Conservation (phyloP, 2,888 invertebrate genomes). For the Drosophila rubida region DNA sequence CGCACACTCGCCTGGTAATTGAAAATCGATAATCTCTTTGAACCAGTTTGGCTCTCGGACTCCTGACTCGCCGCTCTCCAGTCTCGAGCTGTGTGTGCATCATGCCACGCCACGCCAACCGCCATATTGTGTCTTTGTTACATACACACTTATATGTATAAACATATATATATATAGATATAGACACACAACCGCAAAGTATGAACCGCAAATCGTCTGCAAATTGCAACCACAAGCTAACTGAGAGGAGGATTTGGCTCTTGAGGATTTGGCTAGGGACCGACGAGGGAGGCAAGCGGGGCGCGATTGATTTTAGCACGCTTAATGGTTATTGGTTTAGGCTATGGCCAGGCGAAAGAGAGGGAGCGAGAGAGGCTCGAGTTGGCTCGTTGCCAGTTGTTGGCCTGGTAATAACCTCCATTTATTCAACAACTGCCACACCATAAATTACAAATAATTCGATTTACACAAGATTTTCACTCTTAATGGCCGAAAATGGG, state of each 20-base stretch:
- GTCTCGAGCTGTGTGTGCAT: too few relatives aligned
- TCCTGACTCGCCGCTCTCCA: too few relatives aligned
- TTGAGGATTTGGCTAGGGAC: conserved; percentile 2
- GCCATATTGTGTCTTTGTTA: conserved; percentile 66
- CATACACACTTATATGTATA: conserved; percentile 14
- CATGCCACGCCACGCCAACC: conserved; percentile 28
- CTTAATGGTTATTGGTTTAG: conserved; percentile 81
- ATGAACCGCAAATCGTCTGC: conserved; percentile 78
- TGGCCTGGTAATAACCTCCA: conserved; percentile 74
- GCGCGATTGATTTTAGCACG: conserved; percentile 78
- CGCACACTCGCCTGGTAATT: conserved; percentile 81
- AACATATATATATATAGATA: conserved; percentile 7
- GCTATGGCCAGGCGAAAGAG: conserved; percentile 35
- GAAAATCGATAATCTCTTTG: conserved; percentile 81
- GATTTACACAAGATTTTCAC: conserved; percentile 83
- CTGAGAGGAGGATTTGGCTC: conserved; percentile 42
- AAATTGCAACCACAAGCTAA: conserved; percentile 74
- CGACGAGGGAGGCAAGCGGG: conserved; percentile 18
- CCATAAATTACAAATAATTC: conserved; percentile 84
- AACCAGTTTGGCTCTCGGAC: conserved; percentile 68
- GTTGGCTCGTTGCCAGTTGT: conserved; percentile 53
- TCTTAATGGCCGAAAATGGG: conserved; percentile 80
- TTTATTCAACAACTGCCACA: conserved; percentile 80
- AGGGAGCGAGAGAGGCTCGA: not conserved
- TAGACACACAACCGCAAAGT: conserved; percentile 26